Conservation (phyloP, 2,888 invertebrate genomes). For the Hemaris fuciformis region DNA sequence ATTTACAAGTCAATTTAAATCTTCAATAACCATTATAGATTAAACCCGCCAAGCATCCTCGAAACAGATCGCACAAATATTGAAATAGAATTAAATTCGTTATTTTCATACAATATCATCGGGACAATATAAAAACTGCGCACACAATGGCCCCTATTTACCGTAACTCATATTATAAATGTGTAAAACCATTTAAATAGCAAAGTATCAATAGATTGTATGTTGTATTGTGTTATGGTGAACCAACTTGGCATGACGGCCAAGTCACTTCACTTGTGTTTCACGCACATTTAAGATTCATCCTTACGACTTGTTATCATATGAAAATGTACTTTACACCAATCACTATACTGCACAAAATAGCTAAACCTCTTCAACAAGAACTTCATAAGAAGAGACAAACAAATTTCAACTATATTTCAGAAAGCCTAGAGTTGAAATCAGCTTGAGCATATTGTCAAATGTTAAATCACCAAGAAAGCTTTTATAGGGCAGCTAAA, state of each 20-base stretch:
- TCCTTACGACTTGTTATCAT: slow-evolving; percentile 10
- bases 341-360: background rate
- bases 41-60: slow-evolving; percentile 42
- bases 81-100: slow-evolving; percentile 75
- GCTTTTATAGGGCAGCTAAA: slow-evolving; percentile 78
- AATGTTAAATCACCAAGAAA: slow-evolving; percentile 48
- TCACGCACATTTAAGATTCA: slow-evolving; percentile 70
- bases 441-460: slow-evolving; percentile 13
- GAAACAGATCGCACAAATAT: slow-evolving; percentile 62
- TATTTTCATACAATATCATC: slow-evolving; percentile 76
- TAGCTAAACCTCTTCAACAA: background rate
- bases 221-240: slow-evolving; percentile 77
- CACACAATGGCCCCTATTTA: slow-evolving; percentile 72
- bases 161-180: slow-evolving; percentile 78
- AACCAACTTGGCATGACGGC: slow-evolving; percentile 80
- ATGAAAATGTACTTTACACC: slow-evolving; percentile 29
- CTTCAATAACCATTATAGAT: slow-evolving; percentile 12
- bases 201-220: slow-evolving; percentile 75
- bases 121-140: slow-evolving; percentile 65
- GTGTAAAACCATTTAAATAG: slow-evolving; percentile 81
- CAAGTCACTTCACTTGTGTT: no score
- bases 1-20: background rate
- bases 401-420: slow-evolving; percentile 22
- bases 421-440: background rate
- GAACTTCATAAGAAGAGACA: background rate